Percentiles rank a stretch among this genome's conserved stretches.
phyloP scores from a whole-genome alignment of 2,113 vertebrate genomes.

The Bambusicola thoracicus region DNA sequence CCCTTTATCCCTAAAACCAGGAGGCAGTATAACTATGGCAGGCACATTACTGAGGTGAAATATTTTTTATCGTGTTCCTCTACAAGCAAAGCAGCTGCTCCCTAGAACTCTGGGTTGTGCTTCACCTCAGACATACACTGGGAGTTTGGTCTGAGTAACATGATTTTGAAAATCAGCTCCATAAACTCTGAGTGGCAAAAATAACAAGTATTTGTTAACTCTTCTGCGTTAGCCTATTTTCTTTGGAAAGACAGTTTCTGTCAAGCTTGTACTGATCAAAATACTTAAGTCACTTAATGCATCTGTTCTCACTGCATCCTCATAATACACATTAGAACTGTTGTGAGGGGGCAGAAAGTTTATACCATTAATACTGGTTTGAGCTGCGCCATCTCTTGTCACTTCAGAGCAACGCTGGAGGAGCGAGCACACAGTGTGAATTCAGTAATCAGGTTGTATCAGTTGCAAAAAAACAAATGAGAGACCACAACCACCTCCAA shows the following conservation, averaged over 20 bases:
- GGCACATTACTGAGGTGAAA: rapidly evolving
- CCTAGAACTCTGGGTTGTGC: background rate
- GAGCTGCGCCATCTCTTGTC: background rate
- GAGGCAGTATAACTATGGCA: background rate
- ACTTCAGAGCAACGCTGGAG: rapidly evolving
- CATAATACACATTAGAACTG: background rate
- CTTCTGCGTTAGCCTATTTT: background rate
- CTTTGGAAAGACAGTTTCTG: background rate
- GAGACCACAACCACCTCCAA: background rate
- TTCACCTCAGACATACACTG: background rate
- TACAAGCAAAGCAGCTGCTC: background rate
- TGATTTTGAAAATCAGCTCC: background rate
- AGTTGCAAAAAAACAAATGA: background rate
- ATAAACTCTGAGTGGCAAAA: background rate
- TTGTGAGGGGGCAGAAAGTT: background rate
- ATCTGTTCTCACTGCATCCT: background rate
- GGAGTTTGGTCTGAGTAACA: background rate
- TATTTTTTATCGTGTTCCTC: background rate
- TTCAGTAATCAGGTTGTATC: background rate
- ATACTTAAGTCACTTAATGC: background rate
- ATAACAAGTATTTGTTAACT: background rate
- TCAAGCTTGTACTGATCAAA: background rate
- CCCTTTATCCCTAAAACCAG: background rate
- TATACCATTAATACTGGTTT: background rate
- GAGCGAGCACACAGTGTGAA: too few relatives aligned